Percentiles rank a stretch among this genome's conserved stretches.
These are phyloP conservation scores for Pammene aurita DNA, from an alignment of 2,888 invertebrate species.

Conservation along the genomic window DNA sequence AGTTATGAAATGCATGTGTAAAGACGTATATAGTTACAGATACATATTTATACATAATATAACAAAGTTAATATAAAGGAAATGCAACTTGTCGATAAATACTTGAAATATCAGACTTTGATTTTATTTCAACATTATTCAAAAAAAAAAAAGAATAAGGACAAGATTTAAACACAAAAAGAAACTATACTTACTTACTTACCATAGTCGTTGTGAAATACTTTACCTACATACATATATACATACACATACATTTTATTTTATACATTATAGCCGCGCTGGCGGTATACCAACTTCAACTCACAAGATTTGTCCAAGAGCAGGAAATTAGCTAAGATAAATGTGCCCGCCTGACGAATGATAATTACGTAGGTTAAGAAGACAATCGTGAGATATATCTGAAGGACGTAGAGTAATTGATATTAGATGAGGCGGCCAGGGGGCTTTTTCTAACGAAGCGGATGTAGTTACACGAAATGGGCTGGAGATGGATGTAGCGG, in stretches of 20 bases:
- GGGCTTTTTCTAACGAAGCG: slow-evolving; percentile 23
- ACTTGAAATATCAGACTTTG: no score
- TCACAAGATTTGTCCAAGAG: slow-evolving; percentile 22
- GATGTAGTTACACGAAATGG: slow-evolving; percentile 10
- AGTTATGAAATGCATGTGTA: no score
- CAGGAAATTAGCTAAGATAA: slow-evolving; percentile 37
- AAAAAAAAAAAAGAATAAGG: no score
- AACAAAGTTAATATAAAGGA: no score
- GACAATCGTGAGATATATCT: slow-evolving; percentile 34
- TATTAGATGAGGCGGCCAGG: slow-evolving; percentile 20
- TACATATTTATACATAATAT: no score
- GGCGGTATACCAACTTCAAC: slow-evolving; percentile 1
- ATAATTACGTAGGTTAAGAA: slow-evolving; percentile 36
- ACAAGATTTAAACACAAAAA: no score
- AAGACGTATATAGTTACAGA: no score
- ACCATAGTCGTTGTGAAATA: no score
- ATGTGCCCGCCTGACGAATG: slow-evolving; percentile 27
- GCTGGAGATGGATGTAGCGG: slow-evolving; percentile 3
- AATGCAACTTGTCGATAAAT: no score
- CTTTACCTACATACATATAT: no score
- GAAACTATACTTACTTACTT: no score
- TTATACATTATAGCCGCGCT: neutral
- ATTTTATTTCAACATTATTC: no score
- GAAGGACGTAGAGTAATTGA: slow-evolving; percentile 29
- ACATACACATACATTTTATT: neutral